phyloP scores from a whole-genome alignment of 2,797 vertebrate species.

The Prionace glauca region DNA sequence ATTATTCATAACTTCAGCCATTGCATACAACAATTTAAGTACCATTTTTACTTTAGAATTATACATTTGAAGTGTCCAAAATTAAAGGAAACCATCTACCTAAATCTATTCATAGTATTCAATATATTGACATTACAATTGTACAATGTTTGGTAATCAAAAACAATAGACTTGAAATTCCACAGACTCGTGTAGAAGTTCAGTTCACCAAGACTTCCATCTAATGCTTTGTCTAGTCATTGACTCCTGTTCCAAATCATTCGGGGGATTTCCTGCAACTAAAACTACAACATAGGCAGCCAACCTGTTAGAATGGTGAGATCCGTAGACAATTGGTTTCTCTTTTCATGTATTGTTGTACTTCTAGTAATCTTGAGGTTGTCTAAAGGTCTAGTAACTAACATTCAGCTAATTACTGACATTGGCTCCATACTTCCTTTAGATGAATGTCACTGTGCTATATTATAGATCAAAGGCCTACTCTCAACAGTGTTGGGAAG shows the following conservation, averaged over 20 bases:
- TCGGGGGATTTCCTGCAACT: neutral
- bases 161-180: too few species aligned
- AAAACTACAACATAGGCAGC: neutral
- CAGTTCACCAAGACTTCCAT: neutral
- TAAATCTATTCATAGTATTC: too few species aligned
- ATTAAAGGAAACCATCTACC: neutral
- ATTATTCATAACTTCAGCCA: too few species aligned
- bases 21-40: too few species aligned
- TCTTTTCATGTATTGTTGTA: neutral
- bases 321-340: neutral
- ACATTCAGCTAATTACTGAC: neutral
- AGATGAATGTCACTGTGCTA: neutral
- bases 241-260: neutral
- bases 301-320: neutral
- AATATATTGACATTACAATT: too few species aligned
- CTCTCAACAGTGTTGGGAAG: neutral
- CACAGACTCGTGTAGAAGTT: neutral
- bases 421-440: neutral
- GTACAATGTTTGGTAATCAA: too few species aligned
- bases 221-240: neutral
- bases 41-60: too few species aligned
- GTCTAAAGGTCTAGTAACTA: neutral
- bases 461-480: neutral
- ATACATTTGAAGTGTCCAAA: too few species aligned
- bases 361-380: neutral